Conservation (phyloP, 2,888 invertebrate genomes). For the Hetaerina titia region DNA sequence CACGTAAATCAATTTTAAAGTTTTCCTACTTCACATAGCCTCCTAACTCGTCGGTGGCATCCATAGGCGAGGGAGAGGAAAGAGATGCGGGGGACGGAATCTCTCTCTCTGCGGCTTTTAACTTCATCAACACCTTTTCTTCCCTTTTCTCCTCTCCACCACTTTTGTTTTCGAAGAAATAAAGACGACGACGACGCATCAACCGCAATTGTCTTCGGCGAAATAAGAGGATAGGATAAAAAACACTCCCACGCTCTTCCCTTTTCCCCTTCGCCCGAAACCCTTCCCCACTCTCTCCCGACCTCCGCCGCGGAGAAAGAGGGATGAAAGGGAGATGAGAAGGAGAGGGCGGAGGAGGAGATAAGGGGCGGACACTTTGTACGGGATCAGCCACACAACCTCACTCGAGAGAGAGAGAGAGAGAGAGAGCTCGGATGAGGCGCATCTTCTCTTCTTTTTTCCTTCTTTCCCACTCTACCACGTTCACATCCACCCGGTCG, state of each 20-base stretch:
- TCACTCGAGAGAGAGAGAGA: too few species aligned
- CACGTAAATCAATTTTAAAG: not conserved
- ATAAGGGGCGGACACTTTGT: too few species aligned
- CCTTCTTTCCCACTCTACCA: too few species aligned
- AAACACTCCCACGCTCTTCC: not conserved
- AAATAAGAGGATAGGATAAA: not conserved
- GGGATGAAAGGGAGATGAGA: slow-evolving; percentile 6
- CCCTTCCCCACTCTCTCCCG: too few species aligned
- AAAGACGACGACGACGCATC: slow-evolving; percentile 33
- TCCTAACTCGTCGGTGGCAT: not conserved
- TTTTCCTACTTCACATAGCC: not conserved
- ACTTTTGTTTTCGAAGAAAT: not conserved
- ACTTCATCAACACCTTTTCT: slow-evolving; percentile 33
- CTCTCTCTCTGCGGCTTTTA: not conserved
- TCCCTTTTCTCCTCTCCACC: not conserved
- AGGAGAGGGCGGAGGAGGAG: too few species aligned
- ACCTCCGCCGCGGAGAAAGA: too few species aligned
- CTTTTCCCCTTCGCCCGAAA: not conserved
- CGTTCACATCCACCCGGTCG: too few species aligned
- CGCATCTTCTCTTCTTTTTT: too few species aligned
- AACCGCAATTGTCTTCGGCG: slow-evolving; percentile 36
- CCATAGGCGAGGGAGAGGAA: not conserved
- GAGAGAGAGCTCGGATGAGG: too few species aligned
- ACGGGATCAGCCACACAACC: too few species aligned
- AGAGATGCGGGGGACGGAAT: not conserved